These are phyloP conservation scores for Actinopyga echinites DNA, from an alignment of 53 echinoderm and acorn worm species.

Conservation along the genomic window DNA sequence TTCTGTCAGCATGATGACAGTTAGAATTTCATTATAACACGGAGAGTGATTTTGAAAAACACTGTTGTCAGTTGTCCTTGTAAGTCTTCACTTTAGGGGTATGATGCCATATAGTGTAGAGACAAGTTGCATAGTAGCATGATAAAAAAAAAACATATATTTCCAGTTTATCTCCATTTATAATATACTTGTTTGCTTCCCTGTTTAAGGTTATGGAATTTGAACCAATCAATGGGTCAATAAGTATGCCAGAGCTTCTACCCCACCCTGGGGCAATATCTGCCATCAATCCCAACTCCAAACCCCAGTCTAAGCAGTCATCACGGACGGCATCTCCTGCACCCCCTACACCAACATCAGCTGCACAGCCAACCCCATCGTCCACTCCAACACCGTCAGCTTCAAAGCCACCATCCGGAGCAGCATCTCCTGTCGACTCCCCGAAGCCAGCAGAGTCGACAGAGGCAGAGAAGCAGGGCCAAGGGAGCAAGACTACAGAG, in stretches of 20 bases:
- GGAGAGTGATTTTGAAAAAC: too few relatives aligned
- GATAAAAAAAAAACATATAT: too few relatives aligned
- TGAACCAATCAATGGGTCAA: constrained; percentile 94
- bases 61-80: too few relatives aligned
- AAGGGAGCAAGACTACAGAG: neutral
- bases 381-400: constrained; percentile 21
- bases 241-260: constrained; percentile 88
- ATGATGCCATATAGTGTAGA: too few relatives aligned
- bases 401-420: neutral
- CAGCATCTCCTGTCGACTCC: constrained; percentile 14
- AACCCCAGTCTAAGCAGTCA: constrained; percentile 79
- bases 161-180: too few relatives aligned
- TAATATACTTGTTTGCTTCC: too few relatives aligned
- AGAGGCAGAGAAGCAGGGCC: neutral
- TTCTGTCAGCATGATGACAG: too few relatives aligned
- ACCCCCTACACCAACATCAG: constrained; percentile 69
- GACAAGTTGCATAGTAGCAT: too few relatives aligned
- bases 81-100: too few relatives aligned
- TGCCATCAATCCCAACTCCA: constrained; percentile 64
- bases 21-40: too few relatives aligned
- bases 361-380: constrained; percentile 37
- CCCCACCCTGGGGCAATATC: constrained; percentile 54
- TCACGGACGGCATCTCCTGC: constrained; percentile 90
- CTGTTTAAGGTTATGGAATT: constrained; percentile 83
- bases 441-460: constrained; percentile 57